A percentile compares a stretch with the other conserved stretches of the same genome.
Conservation (phyloP, 2,888 invertebrate species). For the Onchidella celtica region DNA sequence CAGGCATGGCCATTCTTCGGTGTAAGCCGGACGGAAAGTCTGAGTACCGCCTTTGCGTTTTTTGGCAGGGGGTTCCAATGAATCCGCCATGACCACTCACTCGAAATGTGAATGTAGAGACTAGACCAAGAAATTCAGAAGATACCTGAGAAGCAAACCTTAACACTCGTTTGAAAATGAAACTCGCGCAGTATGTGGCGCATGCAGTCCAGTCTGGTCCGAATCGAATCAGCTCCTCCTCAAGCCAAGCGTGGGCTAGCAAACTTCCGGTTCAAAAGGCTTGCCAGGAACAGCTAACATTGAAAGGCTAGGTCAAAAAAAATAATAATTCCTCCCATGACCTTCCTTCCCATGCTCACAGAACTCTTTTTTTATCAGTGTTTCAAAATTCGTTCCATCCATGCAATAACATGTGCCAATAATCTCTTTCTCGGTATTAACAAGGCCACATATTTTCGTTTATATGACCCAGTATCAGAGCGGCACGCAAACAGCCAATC, state of each 20-base stretch:
- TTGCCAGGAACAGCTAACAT: neutral
- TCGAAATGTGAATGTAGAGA: neutral
- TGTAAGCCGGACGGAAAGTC: neutral
- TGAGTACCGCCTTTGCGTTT: constrained; percentile 1
- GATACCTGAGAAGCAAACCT: neutral
- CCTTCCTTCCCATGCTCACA: neutral
- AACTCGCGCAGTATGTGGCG: neutral
- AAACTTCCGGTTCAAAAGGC: neutral
- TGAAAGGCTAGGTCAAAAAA: neutral
- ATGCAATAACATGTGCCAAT: neutral
- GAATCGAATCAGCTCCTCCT: neutral
- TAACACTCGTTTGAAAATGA: neutral
- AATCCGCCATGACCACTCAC: neutral
- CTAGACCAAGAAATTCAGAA: neutral
- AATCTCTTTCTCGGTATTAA: neutral
- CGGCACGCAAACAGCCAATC: neutral
- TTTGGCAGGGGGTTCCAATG: neutral
- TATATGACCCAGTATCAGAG: neutral
- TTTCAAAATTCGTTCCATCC: neutral
- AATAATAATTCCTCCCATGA: neutral
- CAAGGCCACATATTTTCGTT: neutral
- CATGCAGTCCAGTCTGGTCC: neutral
- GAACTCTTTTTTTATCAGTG: neutral
- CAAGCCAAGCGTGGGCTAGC: neutral
- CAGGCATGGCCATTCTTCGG: constrained; percentile 8